phyloP scores from a whole-genome alignment of 2,797 vertebrate genomes.

The Cebuella pygmaea region DNA sequence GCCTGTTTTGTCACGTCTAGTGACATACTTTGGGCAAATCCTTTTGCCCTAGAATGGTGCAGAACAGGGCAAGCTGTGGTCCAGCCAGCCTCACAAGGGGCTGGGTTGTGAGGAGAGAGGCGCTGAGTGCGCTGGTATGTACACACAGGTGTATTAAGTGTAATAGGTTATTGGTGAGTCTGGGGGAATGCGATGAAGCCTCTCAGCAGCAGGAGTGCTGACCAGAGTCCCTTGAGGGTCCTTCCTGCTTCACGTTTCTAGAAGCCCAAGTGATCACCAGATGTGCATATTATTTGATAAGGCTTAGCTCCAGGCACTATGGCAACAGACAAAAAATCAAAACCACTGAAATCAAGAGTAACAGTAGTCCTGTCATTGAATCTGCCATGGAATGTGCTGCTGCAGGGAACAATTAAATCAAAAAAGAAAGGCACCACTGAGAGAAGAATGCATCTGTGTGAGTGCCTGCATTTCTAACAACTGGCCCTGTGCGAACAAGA shows the following conservation, averaged over 20 bases:
- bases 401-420: neutral
- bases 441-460: neutral
- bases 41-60: neutral
- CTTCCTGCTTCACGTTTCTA: neutral
- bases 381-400: neutral
- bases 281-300: neutral
- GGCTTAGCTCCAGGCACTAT: neutral
- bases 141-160: neutral
- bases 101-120: neutral
- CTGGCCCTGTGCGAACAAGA: neutral
- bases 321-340: constrained; percentile 45
- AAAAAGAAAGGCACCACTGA: neutral
- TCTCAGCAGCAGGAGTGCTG: neutral
- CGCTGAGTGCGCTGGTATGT: neutral
- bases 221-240: neutral
- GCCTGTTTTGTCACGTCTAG: neutral
- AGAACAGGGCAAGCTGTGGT: neutral
- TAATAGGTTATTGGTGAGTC: neutral
- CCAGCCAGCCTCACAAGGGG: neutral
- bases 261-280: neutral
- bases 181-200: neutral
- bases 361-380: neutral
- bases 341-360: neutral
- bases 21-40: neutral
- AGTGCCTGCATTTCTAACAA: neutral